These are phyloP conservation scores for Sebastolobus alascanus DNA, from an alignment of 2,797 vertebrate genomes.

Conservation along the genomic window DNA sequence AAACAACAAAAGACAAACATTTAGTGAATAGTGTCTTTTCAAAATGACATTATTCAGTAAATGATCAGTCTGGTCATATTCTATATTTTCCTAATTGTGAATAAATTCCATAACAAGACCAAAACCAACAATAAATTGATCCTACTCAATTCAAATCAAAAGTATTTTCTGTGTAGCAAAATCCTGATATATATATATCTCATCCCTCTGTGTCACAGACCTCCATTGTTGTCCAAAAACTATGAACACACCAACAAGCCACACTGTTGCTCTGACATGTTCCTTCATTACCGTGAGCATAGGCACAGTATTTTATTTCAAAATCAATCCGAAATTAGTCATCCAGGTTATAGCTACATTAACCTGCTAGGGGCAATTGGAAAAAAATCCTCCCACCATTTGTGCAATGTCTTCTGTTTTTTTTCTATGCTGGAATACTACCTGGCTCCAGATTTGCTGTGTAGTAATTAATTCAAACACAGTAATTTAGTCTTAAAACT, in stretches of 20 bases:
- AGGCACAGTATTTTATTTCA: not conserved
- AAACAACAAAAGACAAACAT: slow-evolving; percentile 50
- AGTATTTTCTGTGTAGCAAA: not conserved
- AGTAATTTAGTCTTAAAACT: not conserved
- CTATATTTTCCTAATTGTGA: not conserved
- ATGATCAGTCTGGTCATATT: not conserved
- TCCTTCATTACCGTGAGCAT: not conserved
- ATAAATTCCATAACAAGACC: not conserved
- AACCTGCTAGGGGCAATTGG: not conserved
- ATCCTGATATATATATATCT: not conserved
- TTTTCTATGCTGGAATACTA: not conserved
- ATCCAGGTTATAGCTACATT: not conserved
- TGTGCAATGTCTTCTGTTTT: not conserved
- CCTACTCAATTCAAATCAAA: too few species aligned
- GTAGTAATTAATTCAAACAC: not conserved
- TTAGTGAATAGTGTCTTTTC: not conserved
- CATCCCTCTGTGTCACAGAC: not conserved
- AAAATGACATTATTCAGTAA: not conserved
- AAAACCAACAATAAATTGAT: not conserved
- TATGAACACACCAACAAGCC: not conserved
- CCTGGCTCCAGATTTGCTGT: not conserved
- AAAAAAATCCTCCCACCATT: not conserved
- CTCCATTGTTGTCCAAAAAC: too few species aligned
- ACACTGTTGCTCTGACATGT: not conserved
- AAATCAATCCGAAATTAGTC: not conserved